phyloP scores from a whole-genome alignment of 1,140 invertebrate genomes.

The Tenebrio molitor region DNA sequence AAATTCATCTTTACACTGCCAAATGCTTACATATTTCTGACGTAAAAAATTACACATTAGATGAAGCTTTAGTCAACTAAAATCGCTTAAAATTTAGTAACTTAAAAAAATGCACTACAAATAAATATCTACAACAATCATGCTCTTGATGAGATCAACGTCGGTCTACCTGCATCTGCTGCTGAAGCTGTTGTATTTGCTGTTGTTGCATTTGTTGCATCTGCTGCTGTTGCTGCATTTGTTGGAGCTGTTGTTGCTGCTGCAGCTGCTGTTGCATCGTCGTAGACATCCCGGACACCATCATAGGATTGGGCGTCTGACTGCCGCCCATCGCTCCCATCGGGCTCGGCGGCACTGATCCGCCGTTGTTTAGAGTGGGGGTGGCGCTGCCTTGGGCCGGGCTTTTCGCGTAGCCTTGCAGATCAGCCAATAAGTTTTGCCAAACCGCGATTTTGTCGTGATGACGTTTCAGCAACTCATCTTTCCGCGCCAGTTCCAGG shows the following conservation, averaged over 20 bases:
- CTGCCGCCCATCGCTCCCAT: constrained; percentile 56
- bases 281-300: constrained; percentile 53
- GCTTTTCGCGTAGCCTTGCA: constrained; percentile 71
- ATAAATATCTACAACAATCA: constrained; percentile 53
- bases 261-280: constrained; percentile 68
- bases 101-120: constrained; percentile 48
- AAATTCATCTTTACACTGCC: constrained; percentile 34
- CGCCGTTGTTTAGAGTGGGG: constrained; percentile 52
- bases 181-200: constrained; percentile 69
- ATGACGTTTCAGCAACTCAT: constrained; percentile 88
- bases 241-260: constrained; percentile 71
- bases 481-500: constrained; percentile 87
- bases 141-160: constrained; percentile 58
- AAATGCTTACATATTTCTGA: constrained; percentile 40
- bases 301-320: constrained; percentile 59
- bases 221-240: constrained; percentile 69
- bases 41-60: constrained; percentile 45
- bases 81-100: constrained; percentile 31
- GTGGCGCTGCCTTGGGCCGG: constrained; percentile 67
- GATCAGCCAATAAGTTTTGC: constrained; percentile 87
- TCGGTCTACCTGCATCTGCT: constrained; percentile 66
- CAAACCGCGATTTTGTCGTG: constrained; percentile 92
- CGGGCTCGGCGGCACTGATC: constrained; percentile 55
- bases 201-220: constrained; percentile 66
- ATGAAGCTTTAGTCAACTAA: constrained; percentile 19